Evolutionary conservation across 2,113 vertebrate species (phyloP).

Genomic region (Podarcis muralis): DNA sequence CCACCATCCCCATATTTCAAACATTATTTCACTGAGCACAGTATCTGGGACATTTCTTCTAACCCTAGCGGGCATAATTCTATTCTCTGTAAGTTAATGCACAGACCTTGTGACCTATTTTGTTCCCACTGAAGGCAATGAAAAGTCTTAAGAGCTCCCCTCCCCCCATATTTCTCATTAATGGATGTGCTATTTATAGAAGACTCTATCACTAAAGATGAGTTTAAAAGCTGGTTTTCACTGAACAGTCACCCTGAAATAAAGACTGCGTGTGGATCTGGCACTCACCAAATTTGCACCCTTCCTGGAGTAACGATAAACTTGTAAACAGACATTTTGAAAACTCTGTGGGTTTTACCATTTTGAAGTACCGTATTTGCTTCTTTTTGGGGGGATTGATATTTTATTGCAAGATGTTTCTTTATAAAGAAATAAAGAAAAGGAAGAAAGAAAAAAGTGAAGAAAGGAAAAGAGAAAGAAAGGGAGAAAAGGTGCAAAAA

Average conservation of each 20-base stretch:
- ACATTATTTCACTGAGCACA: constrained; percentile 39
- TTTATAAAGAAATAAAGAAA: too few species aligned
- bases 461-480: too few species aligned
- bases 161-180: constrained; percentile 56
- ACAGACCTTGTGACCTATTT: constrained; percentile 66
- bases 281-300: neutral
- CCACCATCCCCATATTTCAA: neutral
- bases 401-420: too few species aligned
- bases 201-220: constrained; percentile 55
- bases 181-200: constrained; percentile 69
- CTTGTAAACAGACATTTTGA: neutral
- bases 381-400: neutral
- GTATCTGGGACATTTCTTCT: constrained; percentile 61
- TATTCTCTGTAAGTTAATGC: constrained; percentile 43
- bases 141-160: constrained; percentile 61
- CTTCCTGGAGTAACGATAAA: neutral
- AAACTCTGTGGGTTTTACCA: neutral
- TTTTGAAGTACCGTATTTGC: neutral
- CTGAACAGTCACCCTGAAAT: constrained; percentile 36
- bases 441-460: too few species aligned
- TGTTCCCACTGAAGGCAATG: constrained; percentile 55
- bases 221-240: constrained; percentile 41
- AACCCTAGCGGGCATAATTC: constrained; percentile 47
- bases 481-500: too few species aligned
- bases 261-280: neutral